phyloP scores from a whole-genome alignment of 2,888 invertebrate species.

The Teleogryllus oceanicus region DNA sequence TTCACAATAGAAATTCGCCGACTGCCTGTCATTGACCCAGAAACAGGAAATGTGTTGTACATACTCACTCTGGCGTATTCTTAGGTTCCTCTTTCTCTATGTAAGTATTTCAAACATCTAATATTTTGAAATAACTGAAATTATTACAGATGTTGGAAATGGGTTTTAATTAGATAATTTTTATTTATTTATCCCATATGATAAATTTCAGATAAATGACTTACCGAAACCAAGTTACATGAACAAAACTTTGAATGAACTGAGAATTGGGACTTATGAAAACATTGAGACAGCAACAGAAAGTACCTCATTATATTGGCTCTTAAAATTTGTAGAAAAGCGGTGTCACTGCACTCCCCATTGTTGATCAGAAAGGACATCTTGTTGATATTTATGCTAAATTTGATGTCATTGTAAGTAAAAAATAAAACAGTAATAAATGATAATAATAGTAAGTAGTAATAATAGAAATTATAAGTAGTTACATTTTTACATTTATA shows the following conservation, averaged over 20 bases:
- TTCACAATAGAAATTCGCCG: constrained; percentile 93
- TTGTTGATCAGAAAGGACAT: constrained; percentile 84
- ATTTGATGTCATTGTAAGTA: constrained; percentile 97
- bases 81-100: constrained; percentile 96
- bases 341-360: constrained; percentile 92
- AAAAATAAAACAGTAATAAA: not conserved
- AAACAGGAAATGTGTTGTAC: constrained; percentile 94
- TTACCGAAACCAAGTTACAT: constrained; percentile 88
- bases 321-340: constrained; percentile 86
- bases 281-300: constrained; percentile 89
- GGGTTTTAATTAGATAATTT: not conserved
- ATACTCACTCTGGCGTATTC: constrained; percentile 95
- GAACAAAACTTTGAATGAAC: constrained; percentile 74
- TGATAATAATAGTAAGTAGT: no score
- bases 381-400: constrained; percentile 98
- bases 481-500: no score
- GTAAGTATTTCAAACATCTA: constrained; percentile 58
- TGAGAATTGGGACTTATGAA: constrained; percentile 83
- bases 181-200: not conserved
- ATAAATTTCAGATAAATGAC: constrained; percentile 73
- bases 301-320: constrained; percentile 90
- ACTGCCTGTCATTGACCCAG: constrained; percentile 92
- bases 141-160: not conserved
- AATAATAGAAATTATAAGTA: not conserved
- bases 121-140: not conserved